Conservation (phyloP, 2,888 invertebrate genomes). For the Linnaemya vulpina region DNA sequence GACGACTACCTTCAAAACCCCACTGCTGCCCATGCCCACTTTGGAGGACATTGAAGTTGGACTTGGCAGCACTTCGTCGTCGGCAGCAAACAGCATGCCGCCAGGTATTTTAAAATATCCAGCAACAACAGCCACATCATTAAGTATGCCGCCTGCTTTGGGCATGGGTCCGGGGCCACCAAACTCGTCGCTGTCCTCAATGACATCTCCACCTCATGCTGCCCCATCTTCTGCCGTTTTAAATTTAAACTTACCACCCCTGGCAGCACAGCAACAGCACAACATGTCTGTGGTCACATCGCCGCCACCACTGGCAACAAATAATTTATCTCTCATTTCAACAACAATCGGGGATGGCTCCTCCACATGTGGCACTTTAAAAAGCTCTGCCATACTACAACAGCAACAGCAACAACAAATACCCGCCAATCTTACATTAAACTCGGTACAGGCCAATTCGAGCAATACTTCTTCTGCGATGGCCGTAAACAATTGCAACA, state of each 20-base stretch:
- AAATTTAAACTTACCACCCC: conserved; percentile 50
- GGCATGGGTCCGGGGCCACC: conserved; percentile 72
- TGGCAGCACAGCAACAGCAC: conserved; percentile 55
- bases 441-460: conserved; percentile 47
- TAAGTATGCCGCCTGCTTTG: conserved; percentile 60
- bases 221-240: conserved; percentile 69
- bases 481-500: conserved; percentile 68
- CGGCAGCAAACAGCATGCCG: conserved; percentile 57
- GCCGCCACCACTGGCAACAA: conserved; percentile 65
- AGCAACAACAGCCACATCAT: conserved; percentile 70
- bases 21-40: conserved; percentile 79
- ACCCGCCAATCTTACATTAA: conserved; percentile 61
- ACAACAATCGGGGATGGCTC: conserved; percentile 61
- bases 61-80: conserved; percentile 24
- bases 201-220: conserved; percentile 69
- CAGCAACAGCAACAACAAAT: conserved; percentile 59
- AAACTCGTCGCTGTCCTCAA: conserved; percentile 53
- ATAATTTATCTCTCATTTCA: conserved; percentile 65
- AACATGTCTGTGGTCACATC: conserved; percentile 55
- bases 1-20: conserved; percentile 74
- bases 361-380: conserved; percentile 77
- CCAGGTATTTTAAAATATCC: conserved; percentile 76
- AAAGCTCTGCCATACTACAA: conserved; percentile 77
- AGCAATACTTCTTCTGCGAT: conserved; percentile 54
- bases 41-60: conserved; percentile 79